Base-by-base conservation (phyloP, 2,888 invertebrate species). In the Adineta ricciae region DNA sequence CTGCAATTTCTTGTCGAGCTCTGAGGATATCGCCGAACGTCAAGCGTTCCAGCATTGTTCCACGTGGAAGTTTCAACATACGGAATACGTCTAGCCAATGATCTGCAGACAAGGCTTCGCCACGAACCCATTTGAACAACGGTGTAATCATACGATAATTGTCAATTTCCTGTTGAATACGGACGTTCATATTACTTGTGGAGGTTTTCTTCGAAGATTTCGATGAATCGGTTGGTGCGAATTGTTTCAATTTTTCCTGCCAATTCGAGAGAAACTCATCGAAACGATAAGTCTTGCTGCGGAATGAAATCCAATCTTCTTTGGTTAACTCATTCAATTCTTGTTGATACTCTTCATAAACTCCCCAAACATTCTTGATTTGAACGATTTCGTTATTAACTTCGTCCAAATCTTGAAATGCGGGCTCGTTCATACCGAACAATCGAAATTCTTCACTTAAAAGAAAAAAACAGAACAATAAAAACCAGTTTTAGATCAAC, bases 41-140 rank as follows among this genome's bases (percentile, higher is more conserved):
- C 2, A 99, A 92, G 32, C 93, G 92, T 86, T 96, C 96, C 16
- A 95, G 91, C 32, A 94, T 93, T 88, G 94, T 95, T 14, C 93
- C 91, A 72, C 88, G 88, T 27, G 93, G 93, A 88, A 96, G 93
- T 52, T 93, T 93, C 0, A 97, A 90, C 8, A 96, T 90, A 84
- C 93, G 92, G 89, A 94, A 96, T 87, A 96, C 92, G 89, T 97
- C 95, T 83, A 94, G 92, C 99, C 99, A 99, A 90, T 99, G 98
- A 86, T 95, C 94, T 86, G 95, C 94, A 0, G 95, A 94, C 88
- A 96, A 93, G 87, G 94, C 94, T 87, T 94, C 94, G 0, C 96
- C 96, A 64, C 94, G 93, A 24, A 96, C 92, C 89, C 93, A 94
- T 89, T 95, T 95, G 87, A 96, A 90, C 41, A 64, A 83, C 4